Evolutionary conservation across 2,888 invertebrate genomes (phyloP), one percentile per base, ranked within the genome.

Genomic region (Pheosia gnoma): DNA sequence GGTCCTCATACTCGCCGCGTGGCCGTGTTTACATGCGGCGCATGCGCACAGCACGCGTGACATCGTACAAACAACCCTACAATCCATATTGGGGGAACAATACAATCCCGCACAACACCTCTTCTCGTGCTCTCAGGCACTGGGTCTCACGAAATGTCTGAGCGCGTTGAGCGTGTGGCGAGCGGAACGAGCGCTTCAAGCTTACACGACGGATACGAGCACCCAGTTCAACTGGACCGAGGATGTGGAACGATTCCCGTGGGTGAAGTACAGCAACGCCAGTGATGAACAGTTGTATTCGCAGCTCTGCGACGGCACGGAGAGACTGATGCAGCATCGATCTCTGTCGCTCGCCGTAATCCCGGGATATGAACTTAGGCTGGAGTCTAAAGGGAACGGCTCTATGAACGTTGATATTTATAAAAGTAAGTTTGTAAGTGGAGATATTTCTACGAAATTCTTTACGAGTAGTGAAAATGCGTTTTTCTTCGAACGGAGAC

Each of bases 91-190:
- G 45, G 78, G 79, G 10, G 61, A 76, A 61, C 71, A 75, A 10
- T 75, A 72, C 49, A 60, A 72, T n/a, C 72, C 72, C 5, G 65
- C 83, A 36, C 71, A 74, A 58, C 77, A 76, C 57, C 70, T 88
- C 55, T 59, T 85, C 43, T 66, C 78, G 57, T 93, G 93, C 75
- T 72, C 83, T 9, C 75, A 77, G 63, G 71, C 78, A n/a, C 79
- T 93, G 59, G 94, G 94, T 57, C 83, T 94, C 6, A 65, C 92
- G 62, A 94, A 94, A 82, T 95, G 95, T 80, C 79, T 95, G 58
- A 94, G 94, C 78, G 89, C 95, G n/a, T 92, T 94, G 61, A 89
- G 94, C 57, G 81, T 93, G 36, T 94, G 94, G 88, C 93, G 94
- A 55, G 91, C 95, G 41, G 83, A 88, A 74, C 82, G 82, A 38